These are phyloP conservation scores for Bagarius yarrelli DNA, from an alignment of 2,113 vertebrate genomes.

Conservation along the genomic window DNA sequence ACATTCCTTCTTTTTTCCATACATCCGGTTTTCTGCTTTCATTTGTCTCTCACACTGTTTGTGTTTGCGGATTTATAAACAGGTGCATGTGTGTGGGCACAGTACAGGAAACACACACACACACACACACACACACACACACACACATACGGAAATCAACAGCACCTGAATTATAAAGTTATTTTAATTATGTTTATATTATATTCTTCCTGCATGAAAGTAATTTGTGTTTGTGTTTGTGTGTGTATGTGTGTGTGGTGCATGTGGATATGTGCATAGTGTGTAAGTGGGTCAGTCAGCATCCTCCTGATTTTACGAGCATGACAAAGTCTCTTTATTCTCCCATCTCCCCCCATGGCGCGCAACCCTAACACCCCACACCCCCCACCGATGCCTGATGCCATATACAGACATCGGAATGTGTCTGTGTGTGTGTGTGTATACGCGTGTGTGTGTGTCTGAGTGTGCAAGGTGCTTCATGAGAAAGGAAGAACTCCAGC, in stretches of 20 bases:
- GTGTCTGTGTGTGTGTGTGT: slow-evolving; percentile 9
- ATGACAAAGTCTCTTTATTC: slow-evolving; percentile 44
- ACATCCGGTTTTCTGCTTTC: slow-evolving; percentile 1
- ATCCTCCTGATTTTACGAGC: slow-evolving; percentile 63
- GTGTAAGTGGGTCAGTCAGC: slow-evolving; percentile 53
- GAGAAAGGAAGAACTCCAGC: slow-evolving; percentile 44
- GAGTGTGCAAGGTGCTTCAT: slow-evolving; percentile 39
- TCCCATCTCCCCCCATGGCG: slow-evolving; percentile 36
- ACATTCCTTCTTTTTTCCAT: neutral
- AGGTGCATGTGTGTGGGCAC: neutral
- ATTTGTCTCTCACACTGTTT: neutral
- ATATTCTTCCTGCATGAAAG: neutral
- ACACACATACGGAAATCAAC: neutral
- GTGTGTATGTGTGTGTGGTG: slow-evolving; percentile 33
- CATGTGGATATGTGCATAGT: slow-evolving; percentile 45
- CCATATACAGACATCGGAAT: slow-evolving; percentile 50
- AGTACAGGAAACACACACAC: neutral
- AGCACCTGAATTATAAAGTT: neutral
- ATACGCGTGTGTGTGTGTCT: neutral
- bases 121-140: neutral
- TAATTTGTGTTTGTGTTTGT: neutral
- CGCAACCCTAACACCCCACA: slow-evolving; percentile 36
- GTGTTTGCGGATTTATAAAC: neutral
- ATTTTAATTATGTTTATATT: neutral
- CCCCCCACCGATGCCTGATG: slow-evolving; percentile 41